phyloP scores from a whole-genome alignment of 2,113 vertebrate genomes.

The Pavo muticus region DNA sequence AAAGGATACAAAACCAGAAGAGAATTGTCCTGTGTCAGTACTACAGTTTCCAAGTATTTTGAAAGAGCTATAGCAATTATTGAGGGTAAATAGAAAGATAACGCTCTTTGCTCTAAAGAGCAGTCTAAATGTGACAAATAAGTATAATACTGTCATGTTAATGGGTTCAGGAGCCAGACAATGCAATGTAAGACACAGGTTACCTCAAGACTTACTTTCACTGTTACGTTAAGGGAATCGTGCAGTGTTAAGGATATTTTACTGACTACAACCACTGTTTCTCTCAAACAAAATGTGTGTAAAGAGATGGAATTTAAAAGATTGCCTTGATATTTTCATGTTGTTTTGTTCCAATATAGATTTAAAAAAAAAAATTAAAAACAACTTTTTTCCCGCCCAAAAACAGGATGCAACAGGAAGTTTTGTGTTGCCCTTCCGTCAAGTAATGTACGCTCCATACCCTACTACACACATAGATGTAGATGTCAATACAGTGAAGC shows the following conservation, averaged over 20 bases:
- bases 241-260: not conserved
- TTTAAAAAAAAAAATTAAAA: not conserved
- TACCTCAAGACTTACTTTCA: not conserved
- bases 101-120: not conserved
- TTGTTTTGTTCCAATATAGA: not conserved
- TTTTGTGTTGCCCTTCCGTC: slow-evolving; percentile 94
- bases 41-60: not conserved
- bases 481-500: slow-evolving; percentile 96
- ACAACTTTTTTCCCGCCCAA: too few species aligned
- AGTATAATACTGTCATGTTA: not conserved
- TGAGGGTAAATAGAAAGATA: not conserved
- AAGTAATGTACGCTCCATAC: slow-evolving; percentile 95
- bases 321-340: not conserved
- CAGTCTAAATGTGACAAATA: not conserved
- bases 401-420: slow-evolving; percentile 94
- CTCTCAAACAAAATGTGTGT: not conserved
- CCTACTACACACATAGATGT: slow-evolving; percentile 97
- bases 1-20: not conserved
- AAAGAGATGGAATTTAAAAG: not conserved
- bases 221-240: not conserved
- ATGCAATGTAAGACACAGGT: not conserved
- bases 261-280: not conserved
- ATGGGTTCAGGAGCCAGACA: not conserved
- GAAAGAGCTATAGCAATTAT: not conserved
- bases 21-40: not conserved